These are phyloP conservation scores for Lasius platythorax DNA, from an alignment of 2,888 invertebrate genomes.

Conservation along the genomic window DNA sequence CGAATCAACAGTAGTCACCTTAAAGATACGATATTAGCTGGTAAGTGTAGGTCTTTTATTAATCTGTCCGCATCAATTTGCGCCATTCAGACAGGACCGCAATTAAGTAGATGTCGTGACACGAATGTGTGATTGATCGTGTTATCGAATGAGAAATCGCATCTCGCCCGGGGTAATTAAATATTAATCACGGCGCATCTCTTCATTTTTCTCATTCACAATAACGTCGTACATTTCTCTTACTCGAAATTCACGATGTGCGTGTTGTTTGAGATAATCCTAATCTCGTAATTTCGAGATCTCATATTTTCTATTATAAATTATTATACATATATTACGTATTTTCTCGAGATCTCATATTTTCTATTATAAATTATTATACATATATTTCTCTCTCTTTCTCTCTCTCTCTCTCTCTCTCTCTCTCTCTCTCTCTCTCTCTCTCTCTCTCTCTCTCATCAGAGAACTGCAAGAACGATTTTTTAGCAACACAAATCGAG, in stretches of 20 bases:
- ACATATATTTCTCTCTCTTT: neutral
- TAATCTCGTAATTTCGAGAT: neutral
- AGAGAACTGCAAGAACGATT: neutral
- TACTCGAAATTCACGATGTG: neutral
- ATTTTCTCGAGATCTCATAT: neutral
- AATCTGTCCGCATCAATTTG: conserved; percentile 21
- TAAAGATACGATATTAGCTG: conserved; percentile 58
- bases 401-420: no score
- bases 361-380: conserved; percentile 2
- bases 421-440: neutral
- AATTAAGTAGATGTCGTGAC: conserved; percentile 36
- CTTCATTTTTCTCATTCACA: conserved; percentile 18
- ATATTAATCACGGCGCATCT: conserved; percentile 20
- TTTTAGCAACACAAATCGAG: neutral
- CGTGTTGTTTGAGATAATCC: neutral
- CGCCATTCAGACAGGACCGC: conserved; percentile 14
- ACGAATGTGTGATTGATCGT: conserved; percentile 58
- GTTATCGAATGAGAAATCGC: conserved; percentile 47
- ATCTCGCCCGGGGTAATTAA: conserved; percentile 47
- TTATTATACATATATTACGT: neutral
- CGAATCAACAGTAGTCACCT: conserved; percentile 74
- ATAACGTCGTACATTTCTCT: conserved; percentile 3
- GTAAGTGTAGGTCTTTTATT: conserved; percentile 55
- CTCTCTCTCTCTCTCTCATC: neutral
- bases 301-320: neutral